phyloP scores from a whole-genome alignment of 1,140 invertebrate species.

The Hesperophylax magnus region DNA sequence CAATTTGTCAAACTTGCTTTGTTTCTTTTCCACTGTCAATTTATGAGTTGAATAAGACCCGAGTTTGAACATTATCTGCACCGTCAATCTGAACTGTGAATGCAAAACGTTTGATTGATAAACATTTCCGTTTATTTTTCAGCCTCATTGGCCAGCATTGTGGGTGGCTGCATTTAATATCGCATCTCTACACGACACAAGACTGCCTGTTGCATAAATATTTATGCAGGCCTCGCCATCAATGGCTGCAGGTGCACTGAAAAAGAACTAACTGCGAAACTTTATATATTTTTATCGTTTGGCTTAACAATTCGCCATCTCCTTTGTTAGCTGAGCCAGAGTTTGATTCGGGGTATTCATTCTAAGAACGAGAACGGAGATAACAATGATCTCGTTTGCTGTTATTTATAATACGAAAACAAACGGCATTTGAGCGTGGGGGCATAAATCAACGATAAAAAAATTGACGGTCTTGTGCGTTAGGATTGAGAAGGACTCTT shows the following conservation, averaged over 20 bases:
- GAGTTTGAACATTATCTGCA: neutral
- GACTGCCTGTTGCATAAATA: conserved; percentile 23
- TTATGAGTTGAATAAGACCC: neutral
- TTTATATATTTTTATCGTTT: conserved; percentile 14
- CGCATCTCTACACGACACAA: neutral
- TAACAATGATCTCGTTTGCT: conserved; percentile 43
- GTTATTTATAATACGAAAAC: conserved; percentile 28
- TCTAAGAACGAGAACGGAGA: conserved; percentile 25
- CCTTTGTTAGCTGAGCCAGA: conserved; percentile 2
- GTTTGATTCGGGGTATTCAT: conserved; percentile 18
- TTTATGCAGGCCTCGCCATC: conserved; percentile 8
- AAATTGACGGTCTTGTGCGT: neutral
- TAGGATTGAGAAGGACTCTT: conserved; percentile 11
- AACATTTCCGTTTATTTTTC: conserved; percentile 12
- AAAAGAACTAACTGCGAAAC: conserved; percentile 17
- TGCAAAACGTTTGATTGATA: conserved; percentile 12
- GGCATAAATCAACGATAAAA: neutral
- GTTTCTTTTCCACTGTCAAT: neutral
- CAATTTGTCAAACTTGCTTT: neutral
- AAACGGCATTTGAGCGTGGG: conserved; percentile 10
- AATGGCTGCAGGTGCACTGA: conserved; percentile 25
- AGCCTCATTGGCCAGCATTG: neutral
- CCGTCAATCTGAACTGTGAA: neutral
- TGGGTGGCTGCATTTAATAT: conserved; percentile 13
- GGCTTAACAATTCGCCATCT: conserved; percentile 6